phyloP scores from a whole-genome alignment of 2,113 vertebrate genomes.

The Desmodus rotundus region DNA sequence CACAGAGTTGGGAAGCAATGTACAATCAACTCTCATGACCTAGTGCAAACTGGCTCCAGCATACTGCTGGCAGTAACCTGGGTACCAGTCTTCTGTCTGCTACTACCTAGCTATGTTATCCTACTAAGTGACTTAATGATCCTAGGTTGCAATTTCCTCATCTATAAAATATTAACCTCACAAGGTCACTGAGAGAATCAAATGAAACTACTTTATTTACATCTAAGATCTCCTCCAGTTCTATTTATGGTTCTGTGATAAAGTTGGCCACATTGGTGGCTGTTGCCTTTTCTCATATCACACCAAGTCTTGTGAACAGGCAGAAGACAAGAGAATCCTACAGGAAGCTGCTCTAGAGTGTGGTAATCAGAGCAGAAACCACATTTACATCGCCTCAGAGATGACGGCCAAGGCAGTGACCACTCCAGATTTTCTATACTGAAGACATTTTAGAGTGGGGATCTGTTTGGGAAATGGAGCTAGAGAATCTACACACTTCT shows the following conservation, averaged over 20 bases:
- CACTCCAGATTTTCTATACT: neutral
- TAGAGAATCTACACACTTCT: neutral
- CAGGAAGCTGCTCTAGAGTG: neutral
- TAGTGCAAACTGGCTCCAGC: neutral
- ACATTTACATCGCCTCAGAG: neutral
- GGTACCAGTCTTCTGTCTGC: neutral
- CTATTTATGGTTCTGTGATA: neutral
- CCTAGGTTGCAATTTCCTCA: neutral
- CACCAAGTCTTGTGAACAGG: neutral
- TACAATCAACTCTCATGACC: neutral
- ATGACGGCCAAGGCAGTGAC: neutral
- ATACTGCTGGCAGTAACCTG: neutral
- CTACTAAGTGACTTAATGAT: neutral
- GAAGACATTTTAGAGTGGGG: neutral
- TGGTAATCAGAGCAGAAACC: neutral
- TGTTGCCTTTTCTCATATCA: neutral
- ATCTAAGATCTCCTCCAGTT: neutral
- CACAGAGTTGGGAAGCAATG: neutral
- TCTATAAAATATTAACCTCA: conserved; percentile 8
- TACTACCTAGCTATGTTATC: neutral
- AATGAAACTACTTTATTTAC: neutral
- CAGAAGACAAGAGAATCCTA: neutral
- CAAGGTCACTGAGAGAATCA: neutral
- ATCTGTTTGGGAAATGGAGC: neutral
- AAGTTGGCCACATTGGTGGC: neutral